Evolutionary conservation across 2,888 invertebrate genomes (phyloP).

Genomic region (Stramonita haemastoma): DNA sequence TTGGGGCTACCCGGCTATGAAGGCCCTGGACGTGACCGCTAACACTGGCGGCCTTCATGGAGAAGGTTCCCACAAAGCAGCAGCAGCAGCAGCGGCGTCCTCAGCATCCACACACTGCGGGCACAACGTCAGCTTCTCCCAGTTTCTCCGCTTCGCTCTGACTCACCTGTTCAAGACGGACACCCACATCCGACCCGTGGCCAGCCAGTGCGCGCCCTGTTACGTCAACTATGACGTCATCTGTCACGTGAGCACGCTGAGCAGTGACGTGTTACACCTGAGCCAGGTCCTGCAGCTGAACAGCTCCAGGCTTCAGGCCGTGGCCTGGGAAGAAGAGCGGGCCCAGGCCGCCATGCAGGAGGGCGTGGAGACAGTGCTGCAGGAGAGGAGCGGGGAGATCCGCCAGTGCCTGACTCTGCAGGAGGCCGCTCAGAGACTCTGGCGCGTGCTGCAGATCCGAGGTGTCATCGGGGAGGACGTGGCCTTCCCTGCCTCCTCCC

Average conservation of each 20-base stretch:
- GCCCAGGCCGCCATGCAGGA: conserved; percentile 29
- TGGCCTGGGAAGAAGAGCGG: conserved; percentile 24
- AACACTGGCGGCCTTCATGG: neutral
- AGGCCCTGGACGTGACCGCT: neutral
- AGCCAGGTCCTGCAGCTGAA: neutral
- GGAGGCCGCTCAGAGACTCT: conserved; percentile 13
- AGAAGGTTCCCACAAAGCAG: neutral
- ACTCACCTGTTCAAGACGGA: neutral
- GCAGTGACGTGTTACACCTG: neutral
- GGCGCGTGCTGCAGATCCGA: conserved; percentile 32
- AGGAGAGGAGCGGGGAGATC: neutral
- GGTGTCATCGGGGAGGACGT: conserved; percentile 19
- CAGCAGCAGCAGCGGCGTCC: neutral
- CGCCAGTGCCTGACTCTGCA: conserved; percentile 20
- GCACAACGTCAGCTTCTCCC: conserved; percentile 31
- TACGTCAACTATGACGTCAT: conserved; percentile 41
- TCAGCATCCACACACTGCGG: neutral
- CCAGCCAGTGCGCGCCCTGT: conserved; percentile 35
- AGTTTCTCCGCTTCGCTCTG: conserved; percentile 29
- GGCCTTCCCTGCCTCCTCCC: neutral
- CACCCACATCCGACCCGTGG: conserved; percentile 35
- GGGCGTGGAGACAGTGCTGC: conserved; percentile 22
- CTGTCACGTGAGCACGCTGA: conserved; percentile 35
- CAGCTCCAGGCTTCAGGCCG: neutral
- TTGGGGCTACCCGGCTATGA: conserved; percentile 34